These are phyloP conservation scores for Nemurella pictetii DNA, from an alignment of 2,888 invertebrate genomes.

Conservation along the genomic window DNA sequence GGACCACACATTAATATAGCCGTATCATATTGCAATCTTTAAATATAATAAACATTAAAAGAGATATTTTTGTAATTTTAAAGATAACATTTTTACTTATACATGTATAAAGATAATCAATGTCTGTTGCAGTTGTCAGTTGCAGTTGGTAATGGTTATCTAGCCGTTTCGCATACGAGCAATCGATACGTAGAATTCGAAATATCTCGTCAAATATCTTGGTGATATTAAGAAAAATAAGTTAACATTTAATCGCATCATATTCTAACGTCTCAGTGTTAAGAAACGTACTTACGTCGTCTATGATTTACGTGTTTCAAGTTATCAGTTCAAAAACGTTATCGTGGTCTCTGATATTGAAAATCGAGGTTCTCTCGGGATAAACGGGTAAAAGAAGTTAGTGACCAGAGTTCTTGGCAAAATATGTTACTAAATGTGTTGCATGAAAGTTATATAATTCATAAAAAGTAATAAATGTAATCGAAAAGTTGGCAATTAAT, in stretches of 20 bases:
- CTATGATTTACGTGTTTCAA: slow-evolving; percentile 2
- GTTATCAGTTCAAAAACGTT: slow-evolving; percentile 37
- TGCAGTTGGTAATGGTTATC: too few species aligned
- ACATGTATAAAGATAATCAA: not conserved
- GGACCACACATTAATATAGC: too few species aligned
- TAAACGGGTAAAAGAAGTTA: slow-evolving; percentile 43
- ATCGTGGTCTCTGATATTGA: slow-evolving; percentile 42
- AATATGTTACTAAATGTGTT: not conserved
- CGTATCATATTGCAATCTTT: not conserved
- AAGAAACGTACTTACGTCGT: not conserved
- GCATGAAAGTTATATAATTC: not conserved
- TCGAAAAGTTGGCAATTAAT: not conserved
- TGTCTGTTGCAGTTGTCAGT: too few species aligned
- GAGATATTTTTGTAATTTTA: not conserved
- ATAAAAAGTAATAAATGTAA: not conserved
- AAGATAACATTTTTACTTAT: not conserved
- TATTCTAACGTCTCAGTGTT: not conserved
- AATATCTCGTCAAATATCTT: slow-evolving; percentile 13
- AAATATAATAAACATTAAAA: not conserved
- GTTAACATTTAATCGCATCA: not conserved
- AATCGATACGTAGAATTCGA: not conserved
- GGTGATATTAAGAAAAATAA: slow-evolving; percentile 3
- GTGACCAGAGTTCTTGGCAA: slow-evolving; percentile 26
- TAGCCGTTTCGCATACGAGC: not conserved
- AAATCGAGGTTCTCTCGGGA: slow-evolving; percentile 43